Conservation (phyloP, 2,888 invertebrate species). For the Hydroisotoma schaefferi region DNA sequence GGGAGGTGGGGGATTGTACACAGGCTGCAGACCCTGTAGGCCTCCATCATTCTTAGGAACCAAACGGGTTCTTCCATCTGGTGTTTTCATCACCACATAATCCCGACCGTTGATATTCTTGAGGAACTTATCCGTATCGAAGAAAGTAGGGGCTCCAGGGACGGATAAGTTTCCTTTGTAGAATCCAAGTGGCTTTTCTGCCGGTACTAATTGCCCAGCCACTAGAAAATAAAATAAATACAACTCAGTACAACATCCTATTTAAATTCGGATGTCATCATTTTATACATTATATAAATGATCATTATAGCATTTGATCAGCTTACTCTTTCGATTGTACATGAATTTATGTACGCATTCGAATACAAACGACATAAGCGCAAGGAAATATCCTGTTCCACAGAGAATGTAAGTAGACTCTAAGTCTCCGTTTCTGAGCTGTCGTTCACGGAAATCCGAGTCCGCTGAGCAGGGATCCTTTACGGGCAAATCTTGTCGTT, state of each 20-base stretch:
- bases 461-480: constrained; percentile 77
- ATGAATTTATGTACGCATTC: constrained; percentile 57
- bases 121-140: constrained; percentile 48
- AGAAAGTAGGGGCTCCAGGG: constrained; percentile 47
- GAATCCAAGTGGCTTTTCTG: constrained; percentile 45
- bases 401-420: constrained; percentile 76
- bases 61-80: constrained; percentile 47
- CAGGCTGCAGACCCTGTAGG: constrained; percentile 46
- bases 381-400: constrained; percentile 64
- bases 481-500: constrained; percentile 63
- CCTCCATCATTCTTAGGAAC: constrained; percentile 47
- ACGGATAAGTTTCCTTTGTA: constrained; percentile 48
- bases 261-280: background rate
- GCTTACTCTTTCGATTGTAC: constrained; percentile 42
- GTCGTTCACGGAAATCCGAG: constrained; percentile 73
- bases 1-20: constrained; percentile 47
- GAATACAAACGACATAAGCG: constrained; percentile 62
- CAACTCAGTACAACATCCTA: background rate
- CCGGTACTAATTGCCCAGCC: constrained; percentile 44
- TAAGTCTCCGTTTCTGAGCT: constrained; percentile 70
- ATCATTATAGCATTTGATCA: background rate
- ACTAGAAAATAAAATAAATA: constrained; percentile 25
- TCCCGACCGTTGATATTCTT: constrained; percentile 49
- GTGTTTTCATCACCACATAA: constrained; percentile 48
- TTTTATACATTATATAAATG: background rate